Conservation (phyloP, 2,888 invertebrate species). For the Platypus cylindrus region DNA sequence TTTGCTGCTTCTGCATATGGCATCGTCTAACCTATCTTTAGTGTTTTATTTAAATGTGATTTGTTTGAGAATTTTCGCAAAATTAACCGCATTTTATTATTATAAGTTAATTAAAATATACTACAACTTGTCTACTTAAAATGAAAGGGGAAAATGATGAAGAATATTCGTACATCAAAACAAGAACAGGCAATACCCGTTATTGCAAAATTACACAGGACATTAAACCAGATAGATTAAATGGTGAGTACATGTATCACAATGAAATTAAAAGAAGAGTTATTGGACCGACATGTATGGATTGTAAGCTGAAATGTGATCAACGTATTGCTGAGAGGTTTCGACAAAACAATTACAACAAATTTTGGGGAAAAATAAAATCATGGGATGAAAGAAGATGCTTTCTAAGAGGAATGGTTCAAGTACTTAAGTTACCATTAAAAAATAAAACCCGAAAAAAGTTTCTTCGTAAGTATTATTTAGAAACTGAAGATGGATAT, state of each 20-base stretch:
- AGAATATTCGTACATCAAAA: conserved; percentile 9
- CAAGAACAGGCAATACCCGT: conserved; percentile 9
- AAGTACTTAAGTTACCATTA: conserved; percentile 8
- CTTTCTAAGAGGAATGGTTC: conserved; percentile 8
- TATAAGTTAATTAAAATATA: no score
- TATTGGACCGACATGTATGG: conserved; percentile 11
- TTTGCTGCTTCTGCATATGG: no score
- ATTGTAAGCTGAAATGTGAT: conserved; percentile 13
- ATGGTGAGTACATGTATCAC: conserved; percentile 12
- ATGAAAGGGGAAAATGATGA: conserved; percentile 8
- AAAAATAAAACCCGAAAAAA: conserved; percentile 11
- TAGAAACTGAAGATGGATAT: conserved; percentile 10
- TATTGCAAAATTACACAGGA: conserved; percentile 3
- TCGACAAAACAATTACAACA: conserved; percentile 11
- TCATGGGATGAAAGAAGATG: conserved; percentile 10
- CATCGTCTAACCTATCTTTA: no score
- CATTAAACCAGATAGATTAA: conserved; percentile 10
- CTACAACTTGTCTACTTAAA: no score
- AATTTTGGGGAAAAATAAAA: conserved; percentile 13
- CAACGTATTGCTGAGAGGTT: conserved; percentile 11
- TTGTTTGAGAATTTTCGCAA: no score
- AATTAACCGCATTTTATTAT: no score
- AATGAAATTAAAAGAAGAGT: conserved; percentile 11
- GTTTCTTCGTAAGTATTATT: conserved; percentile 12
- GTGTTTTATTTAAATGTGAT: no score